A percentile compares a stretch with the other conserved stretches of the same genome.
Conservation (phyloP, 2,888 invertebrate genomes). For the Cactoblastis cactorum region DNA sequence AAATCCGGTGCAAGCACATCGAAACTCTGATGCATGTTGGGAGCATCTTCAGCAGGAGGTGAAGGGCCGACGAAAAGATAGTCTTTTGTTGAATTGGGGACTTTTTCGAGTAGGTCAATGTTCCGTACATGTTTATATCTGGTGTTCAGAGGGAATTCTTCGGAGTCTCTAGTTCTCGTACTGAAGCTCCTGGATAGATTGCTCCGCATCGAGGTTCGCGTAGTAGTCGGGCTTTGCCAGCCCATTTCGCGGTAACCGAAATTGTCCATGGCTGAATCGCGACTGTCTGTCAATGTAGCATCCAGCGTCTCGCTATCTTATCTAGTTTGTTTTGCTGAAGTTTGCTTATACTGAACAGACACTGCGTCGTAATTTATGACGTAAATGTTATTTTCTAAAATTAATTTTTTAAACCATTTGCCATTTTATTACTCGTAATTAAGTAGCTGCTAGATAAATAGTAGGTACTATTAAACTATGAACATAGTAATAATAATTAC, state of each 20-base stretch:
- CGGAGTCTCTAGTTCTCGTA: slow-evolving; percentile 57
- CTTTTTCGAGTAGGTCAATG: slow-evolving; percentile 79
- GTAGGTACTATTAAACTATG: no score
- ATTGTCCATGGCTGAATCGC: slow-evolving; percentile 77
- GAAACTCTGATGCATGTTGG: slow-evolving; percentile 88
- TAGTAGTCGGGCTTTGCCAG: slow-evolving; percentile 56
- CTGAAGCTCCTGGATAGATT: slow-evolving; percentile 66
- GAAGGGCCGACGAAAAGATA: slow-evolving; percentile 89
- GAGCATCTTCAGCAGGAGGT: slow-evolving; percentile 88
- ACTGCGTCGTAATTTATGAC: slow-evolving; percentile 60
- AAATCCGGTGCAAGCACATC: slow-evolving; percentile 83
- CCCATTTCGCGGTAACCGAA: slow-evolving; percentile 82
- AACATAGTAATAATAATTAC: no score
- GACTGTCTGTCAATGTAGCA: slow-evolving; percentile 42
- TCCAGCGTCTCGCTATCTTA: slow-evolving; percentile 53
- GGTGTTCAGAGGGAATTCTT: slow-evolving; percentile 80
- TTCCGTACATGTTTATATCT: slow-evolving; percentile 54
- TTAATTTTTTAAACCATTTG: background rate
- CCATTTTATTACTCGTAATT: no score
- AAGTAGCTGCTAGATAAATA: no score
- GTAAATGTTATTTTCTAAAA: slow-evolving; percentile 50
- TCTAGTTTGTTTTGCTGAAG: slow-evolving; percentile 51
- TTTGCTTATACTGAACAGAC: slow-evolving; percentile 44
- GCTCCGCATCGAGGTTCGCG: slow-evolving; percentile 27
- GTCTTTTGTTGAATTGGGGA: slow-evolving; percentile 80